Conservation (phyloP, 2,113 vertebrate species). For the Onychorhynchus coronatus region DNA sequence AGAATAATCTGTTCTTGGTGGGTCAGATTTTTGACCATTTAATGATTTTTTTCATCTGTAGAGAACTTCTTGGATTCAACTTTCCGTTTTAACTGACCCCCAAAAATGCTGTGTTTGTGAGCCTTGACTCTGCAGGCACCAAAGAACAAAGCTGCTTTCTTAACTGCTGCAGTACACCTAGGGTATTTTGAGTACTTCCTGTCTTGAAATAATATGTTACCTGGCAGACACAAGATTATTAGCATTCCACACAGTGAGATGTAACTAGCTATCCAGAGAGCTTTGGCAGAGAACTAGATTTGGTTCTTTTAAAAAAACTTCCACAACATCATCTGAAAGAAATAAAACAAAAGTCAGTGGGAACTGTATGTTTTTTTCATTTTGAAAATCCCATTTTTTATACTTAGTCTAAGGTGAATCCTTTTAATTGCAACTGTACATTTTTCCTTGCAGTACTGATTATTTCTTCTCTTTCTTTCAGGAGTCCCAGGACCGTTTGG, state of each 20-base stretch:
- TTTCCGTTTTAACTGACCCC: background rate
- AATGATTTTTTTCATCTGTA: background rate
- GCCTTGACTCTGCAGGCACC: background rate
- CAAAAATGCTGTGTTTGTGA: background rate
- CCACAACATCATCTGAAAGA: background rate
- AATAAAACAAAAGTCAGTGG: background rate
- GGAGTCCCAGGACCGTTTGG: constrained; percentile 82
- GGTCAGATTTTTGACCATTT: background rate
- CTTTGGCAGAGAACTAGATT: background rate
- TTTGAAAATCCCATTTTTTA: background rate
- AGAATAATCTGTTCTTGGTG: background rate
- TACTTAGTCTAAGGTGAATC: background rate
- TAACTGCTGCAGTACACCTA: background rate
- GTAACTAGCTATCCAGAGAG: background rate
- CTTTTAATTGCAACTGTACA: background rate
- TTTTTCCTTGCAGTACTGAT: background rate
- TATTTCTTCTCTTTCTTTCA: constrained; percentile 47
- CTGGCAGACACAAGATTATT: background rate
- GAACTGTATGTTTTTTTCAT: background rate
- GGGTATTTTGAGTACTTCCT: background rate
- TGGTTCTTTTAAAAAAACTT: background rate
- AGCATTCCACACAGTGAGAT: background rate
- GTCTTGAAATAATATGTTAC: background rate
- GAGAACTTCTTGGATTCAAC: background rate
- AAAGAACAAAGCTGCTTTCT: background rate